Conservation (phyloP, 2,888 invertebrate genomes). For the Phortica okadai region DNA sequence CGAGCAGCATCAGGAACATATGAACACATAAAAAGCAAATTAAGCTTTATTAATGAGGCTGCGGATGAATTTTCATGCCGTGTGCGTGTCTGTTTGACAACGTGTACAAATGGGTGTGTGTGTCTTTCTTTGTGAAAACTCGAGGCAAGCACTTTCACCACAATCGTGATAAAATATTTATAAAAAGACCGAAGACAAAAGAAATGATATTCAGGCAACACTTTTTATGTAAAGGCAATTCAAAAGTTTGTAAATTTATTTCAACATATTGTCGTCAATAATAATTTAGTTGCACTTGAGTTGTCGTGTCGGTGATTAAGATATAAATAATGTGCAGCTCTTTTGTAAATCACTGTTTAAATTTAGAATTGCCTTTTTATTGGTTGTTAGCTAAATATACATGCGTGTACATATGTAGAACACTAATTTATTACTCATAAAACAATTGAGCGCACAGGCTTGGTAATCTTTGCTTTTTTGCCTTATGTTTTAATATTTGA, state of each 20-base stretch:
- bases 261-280: constrained; percentile 12
- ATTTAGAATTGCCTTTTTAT: too few relatives aligned
- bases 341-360: not conserved
- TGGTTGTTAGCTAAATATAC: too few relatives aligned
- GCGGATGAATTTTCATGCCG: not conserved
- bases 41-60: constrained; percentile 26
- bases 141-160: not conserved
- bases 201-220: not conserved
- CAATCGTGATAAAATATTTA: not conserved
- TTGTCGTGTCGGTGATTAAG: not conserved
- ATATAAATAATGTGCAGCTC: not conserved
- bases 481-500: too few relatives aligned
- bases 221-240: not conserved
- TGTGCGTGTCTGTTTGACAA: not conserved
- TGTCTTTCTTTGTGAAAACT: not conserved
- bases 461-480: too few relatives aligned
- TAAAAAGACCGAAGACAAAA: not conserved
- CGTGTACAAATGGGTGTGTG: not conserved
- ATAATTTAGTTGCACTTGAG: constrained; percentile 21
- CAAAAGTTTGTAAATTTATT: constrained; percentile 7
- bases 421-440: too few relatives aligned
- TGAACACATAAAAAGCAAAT: constrained; percentile 24
- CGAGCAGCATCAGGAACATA: not conserved
- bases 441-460: too few relatives aligned
- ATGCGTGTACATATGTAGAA: too few relatives aligned